Base-by-base conservation (phyloP, 2,888 invertebrate genomes). In the Galerucella pusilla region DNA sequence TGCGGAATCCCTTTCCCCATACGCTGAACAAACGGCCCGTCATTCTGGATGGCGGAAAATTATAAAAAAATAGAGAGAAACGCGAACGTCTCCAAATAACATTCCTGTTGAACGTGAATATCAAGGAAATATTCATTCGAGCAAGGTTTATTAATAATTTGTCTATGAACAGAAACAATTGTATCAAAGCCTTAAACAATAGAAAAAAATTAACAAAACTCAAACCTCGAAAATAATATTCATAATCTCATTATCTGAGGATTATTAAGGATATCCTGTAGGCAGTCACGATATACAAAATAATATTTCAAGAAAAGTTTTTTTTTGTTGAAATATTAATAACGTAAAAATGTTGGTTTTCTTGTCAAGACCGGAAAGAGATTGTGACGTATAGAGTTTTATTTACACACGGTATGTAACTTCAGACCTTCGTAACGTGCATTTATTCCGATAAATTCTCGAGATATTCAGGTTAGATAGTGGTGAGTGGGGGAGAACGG, bases 381-480 rank as follows among this genome's bases (percentile, higher is more conserved):
- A 74, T 42, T 69, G 28, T 74, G 69, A 70, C 69, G 59, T 70
- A 70, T 73, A 57, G 46, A 57, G 57, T 46, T 64, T 74, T 74
- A 57, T 70, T 52, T 65, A 42, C 52, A 73, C 73, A 73, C 73
- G 68, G 68, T 61, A 73, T 20, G 54, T 60, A 60, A n/a, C 6
- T 52, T 52, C 5, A n/a, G n/a, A 52, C 6, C 52, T 52, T 6
- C 1, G 6, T 42, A 46, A 60, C 60, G 45, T 46, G 20, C 2
- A 59, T 66, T 14, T 14, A 28, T 35, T 35, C 5, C 28, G 11
- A 12, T 28, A 66, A 25, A 6, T 25, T 52, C 14, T 52, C 52
- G n/a, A 52, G 52, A 52, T 52, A 52, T 6, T 12, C 52, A 14
- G 12, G n/a, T 14, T 52, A 52, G 52, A 52, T 52, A 52, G 35